phyloP scores from a whole-genome alignment of 2,888 invertebrate genomes.

The Lasioglossum marginatum region DNA sequence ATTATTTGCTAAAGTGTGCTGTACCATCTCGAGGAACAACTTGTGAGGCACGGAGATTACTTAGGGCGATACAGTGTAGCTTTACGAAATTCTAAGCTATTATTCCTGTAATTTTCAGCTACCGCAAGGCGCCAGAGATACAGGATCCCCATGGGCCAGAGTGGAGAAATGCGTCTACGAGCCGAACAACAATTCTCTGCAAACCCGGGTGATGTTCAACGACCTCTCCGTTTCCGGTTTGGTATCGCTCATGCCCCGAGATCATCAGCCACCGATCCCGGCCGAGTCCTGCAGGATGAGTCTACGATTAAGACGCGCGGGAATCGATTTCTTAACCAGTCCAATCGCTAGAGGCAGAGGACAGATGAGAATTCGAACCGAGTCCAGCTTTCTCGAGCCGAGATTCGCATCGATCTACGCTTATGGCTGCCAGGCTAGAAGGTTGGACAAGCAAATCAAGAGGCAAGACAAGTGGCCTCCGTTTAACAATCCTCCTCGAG shows the following conservation, averaged over 20 bases:
- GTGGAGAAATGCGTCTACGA: slow-evolving; percentile 92
- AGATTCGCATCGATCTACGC: slow-evolving; percentile 94
- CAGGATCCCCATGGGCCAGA: slow-evolving; percentile 82
- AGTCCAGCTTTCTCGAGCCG: slow-evolving; percentile 93
- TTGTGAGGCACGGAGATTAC: no score
- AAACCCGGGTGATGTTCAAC: slow-evolving; percentile 91
- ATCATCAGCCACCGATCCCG: slow-evolving; percentile 73
- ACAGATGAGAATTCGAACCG: slow-evolving; percentile 91
- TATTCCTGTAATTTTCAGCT: slow-evolving; percentile 63
- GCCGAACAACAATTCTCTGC: slow-evolving; percentile 90
- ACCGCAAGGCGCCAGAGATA: slow-evolving; percentile 71
- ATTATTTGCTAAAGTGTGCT: no score
- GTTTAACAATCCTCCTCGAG: slow-evolving; percentile 53
- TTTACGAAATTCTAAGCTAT: not conserved
- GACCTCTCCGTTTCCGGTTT: slow-evolving; percentile 92
- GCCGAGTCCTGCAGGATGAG: slow-evolving; percentile 91
- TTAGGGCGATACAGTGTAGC: not conserved
- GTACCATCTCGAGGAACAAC: no score
- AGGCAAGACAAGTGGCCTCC: slow-evolving; percentile 79
- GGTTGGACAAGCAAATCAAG: slow-evolving; percentile 79
- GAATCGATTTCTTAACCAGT: slow-evolving; percentile 90
- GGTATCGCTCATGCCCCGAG: slow-evolving; percentile 86
- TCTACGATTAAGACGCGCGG: slow-evolving; percentile 90
- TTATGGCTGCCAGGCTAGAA: slow-evolving; percentile 89
- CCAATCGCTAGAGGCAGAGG: slow-evolving; percentile 89